Percentiles rank a stretch among this genome's conserved stretches.
These are phyloP conservation scores for Tangara arthus DNA, from an alignment of 2,797 vertebrate genomes.

Conservation along the genomic window DNA sequence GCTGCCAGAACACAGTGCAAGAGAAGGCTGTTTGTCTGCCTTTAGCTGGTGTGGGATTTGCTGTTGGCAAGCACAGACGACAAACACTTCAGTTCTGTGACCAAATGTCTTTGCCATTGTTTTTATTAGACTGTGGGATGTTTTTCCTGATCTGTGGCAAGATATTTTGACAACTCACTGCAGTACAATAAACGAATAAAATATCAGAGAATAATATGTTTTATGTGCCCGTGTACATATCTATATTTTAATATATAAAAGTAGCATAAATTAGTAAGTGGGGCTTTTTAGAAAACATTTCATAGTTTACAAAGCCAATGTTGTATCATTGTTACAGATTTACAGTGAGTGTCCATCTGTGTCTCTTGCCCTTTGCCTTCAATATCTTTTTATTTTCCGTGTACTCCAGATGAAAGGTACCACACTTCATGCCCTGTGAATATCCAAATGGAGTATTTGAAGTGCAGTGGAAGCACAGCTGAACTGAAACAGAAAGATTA, in stretches of 20 bases:
- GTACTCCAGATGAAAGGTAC: neutral
- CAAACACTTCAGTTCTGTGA: conserved; percentile 6
- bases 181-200: neutral
- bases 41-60: conserved; percentile 48
- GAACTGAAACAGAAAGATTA: neutral
- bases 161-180: neutral
- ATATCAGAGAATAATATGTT: neutral
- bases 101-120: conserved; percentile 36
- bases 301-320: neutral
- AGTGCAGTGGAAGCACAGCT: neutral
- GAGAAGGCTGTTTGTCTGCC: conserved; percentile 28
- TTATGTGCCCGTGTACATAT: neutral
- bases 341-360: neutral
- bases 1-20: neutral
- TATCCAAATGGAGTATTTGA: neutral
- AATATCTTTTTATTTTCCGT: neutral
- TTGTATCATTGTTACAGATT: neutral
- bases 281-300: neutral
- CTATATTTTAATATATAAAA: neutral
- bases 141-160: conserved; percentile 16
- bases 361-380: neutral
- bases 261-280: neutral
- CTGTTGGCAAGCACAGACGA: conserved; percentile 46
- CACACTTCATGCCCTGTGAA: neutral
- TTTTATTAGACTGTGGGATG: conserved; percentile 30